Conservation (phyloP, 2,797 vertebrate genomes). For the Nyctibius grandis region DNA sequence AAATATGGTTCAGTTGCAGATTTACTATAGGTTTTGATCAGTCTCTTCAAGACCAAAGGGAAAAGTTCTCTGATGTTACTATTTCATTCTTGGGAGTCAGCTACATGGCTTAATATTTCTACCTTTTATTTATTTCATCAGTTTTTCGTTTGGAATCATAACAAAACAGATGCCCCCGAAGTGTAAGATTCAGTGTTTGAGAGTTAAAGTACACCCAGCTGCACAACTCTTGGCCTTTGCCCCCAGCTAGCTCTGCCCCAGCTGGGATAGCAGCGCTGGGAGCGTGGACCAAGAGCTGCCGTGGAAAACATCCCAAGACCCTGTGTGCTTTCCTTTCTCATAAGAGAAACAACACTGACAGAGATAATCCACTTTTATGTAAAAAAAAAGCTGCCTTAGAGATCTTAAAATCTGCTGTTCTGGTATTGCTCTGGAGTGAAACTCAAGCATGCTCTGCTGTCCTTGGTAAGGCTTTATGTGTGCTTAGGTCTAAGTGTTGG, state of each 20-base stretch:
- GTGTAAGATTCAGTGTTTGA: not conserved
- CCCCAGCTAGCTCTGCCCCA: not conserved
- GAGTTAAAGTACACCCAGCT: not conserved
- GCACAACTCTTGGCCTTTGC: rapidly evolving
- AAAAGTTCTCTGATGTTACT: not conserved
- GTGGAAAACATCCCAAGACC: not conserved
- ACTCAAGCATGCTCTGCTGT: not conserved
- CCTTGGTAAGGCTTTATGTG: not conserved
- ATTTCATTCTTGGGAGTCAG: not conserved
- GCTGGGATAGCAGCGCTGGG: not conserved
- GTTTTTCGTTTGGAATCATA: not conserved
- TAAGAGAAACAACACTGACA: not conserved
- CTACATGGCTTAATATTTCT: not conserved
- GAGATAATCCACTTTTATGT: not conserved
- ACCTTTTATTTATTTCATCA: not conserved
- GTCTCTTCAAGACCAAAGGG: not conserved
- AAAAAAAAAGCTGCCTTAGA: not conserved
- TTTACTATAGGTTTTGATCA: not conserved
- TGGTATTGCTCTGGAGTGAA: not conserved
- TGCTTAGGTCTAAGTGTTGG: not conserved
- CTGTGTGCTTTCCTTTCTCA: not conserved
- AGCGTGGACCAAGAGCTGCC: not conserved
- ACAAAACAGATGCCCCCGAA: not conserved
- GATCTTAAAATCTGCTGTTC: not conserved
- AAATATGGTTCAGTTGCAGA: not conserved